These are phyloP conservation scores for Geotrupes spiniger DNA, from an alignment of 2,888 invertebrate genomes.

Conservation along the genomic window DNA sequence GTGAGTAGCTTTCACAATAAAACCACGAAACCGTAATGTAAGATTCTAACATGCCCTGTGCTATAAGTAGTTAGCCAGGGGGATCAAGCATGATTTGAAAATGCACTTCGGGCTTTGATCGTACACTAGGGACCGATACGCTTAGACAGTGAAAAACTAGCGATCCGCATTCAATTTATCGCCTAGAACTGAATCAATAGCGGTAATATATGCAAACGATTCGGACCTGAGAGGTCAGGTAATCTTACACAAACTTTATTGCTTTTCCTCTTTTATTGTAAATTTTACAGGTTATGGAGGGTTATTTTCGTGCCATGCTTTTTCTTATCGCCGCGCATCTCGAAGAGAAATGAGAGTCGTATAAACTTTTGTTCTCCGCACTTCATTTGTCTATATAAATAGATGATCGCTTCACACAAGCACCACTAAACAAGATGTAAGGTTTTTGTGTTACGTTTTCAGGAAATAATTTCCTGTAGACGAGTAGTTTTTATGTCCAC, in stretches of 20 bases:
- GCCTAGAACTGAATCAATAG: constrained; percentile 41
- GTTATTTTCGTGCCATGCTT: constrained; percentile 4
- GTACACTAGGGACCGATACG: constrained; percentile 42
- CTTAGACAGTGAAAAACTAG: constrained; percentile 47
- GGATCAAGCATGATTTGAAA: constrained; percentile 41
- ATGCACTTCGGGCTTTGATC: constrained; percentile 43
- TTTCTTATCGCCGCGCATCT: constrained; percentile 4
- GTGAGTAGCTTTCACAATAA: constrained; percentile 2
- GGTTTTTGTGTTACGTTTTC: too few relatives aligned
- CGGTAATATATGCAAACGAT: constrained; percentile 43
- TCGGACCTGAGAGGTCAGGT: constrained; percentile 40
- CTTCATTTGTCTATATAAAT: too few relatives aligned
- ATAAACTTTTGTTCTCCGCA: constrained; percentile 3
- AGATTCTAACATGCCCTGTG: constrained; percentile 14
- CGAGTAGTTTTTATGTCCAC: neutral
- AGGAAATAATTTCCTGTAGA: too few relatives aligned
- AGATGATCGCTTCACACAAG: too few relatives aligned
- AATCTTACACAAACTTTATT: constrained; percentile 36
- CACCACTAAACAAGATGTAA: too few relatives aligned
- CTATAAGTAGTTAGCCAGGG: constrained; percentile 30
- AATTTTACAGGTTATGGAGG: constrained; percentile 10
- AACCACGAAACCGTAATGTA: constrained; percentile 6
- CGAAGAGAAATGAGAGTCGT: constrained; percentile 2
- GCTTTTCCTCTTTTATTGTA: constrained; percentile 21
- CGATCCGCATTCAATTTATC: constrained; percentile 47